Evolutionary conservation across 2,888 invertebrate species (phyloP).

Genomic region (Lordiphosa andalusiaca): DNA sequence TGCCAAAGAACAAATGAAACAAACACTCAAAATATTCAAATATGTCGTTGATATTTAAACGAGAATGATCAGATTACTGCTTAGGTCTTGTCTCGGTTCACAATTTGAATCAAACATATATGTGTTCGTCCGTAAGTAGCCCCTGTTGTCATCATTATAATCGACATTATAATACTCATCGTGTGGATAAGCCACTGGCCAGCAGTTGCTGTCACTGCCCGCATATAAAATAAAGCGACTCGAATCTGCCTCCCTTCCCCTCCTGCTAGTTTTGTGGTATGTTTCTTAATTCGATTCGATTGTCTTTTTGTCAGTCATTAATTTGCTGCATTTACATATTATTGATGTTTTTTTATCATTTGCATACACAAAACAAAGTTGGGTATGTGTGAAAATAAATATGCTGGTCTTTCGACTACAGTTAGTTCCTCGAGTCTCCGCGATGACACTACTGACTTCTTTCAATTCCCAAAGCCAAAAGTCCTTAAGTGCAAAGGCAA

Average conservation of each 20-base stretch:
- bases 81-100: constrained; percentile 27
- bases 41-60: constrained; percentile 46
- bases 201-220: constrained; percentile 30
- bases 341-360: constrained; percentile 62
- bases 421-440: constrained; percentile 1
- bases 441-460: constrained; percentile 45
- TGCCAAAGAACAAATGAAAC: neutral
- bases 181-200: constrained; percentile 31
- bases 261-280: constrained; percentile 60
- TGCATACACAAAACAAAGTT: constrained; percentile 45
- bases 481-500: constrained; percentile 34
- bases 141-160: constrained; percentile 37
- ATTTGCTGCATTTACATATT: constrained; percentile 76
- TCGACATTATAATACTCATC: constrained; percentile 24
- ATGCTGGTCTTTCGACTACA: constrained; percentile 6
- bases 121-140: constrained; percentile 15
- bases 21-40: constrained; percentile 12
- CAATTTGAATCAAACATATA: constrained; percentile 74
- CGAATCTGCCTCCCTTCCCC: constrained; percentile 24
- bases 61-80: constrained; percentile 27
- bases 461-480: constrained; percentile 8
- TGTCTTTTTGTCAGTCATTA: constrained; percentile 76
- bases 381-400: constrained; percentile 57
- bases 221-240: constrained; percentile 59
- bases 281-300: constrained; percentile 74